Conservation (phyloP, 2,797 vertebrate species). For the Paedocypris micromegethes region DNA sequence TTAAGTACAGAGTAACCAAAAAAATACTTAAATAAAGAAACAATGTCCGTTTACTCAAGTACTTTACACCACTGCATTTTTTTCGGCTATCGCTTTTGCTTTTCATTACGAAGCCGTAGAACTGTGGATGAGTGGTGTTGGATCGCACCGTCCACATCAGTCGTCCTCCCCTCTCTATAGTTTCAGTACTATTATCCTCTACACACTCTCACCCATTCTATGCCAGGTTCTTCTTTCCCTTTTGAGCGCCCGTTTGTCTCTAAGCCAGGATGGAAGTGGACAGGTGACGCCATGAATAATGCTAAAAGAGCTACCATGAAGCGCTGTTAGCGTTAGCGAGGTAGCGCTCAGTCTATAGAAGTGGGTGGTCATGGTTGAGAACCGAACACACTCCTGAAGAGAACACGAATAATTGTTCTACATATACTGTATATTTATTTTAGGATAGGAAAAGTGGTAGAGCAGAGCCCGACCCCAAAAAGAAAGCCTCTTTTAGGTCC, state of each 20-base stretch:
- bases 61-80: too few relatives aligned
- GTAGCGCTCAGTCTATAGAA: slow-evolving; percentile 16
- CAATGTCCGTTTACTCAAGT: too few relatives aligned
- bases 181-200: slow-evolving; percentile 51
- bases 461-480: slow-evolving; percentile 95
- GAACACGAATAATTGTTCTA: slow-evolving; percentile 68
- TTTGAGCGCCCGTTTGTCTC: slow-evolving; percentile 40
- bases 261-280: slow-evolving; percentile 41
- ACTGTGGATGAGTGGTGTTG: slow-evolving; percentile 40
- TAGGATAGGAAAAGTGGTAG: slow-evolving; percentile 99
- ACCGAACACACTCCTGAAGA: slow-evolving; percentile 43
- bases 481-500: slow-evolving; percentile 98
- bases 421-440: slow-evolving; percentile 78
- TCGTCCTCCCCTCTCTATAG: slow-evolving; percentile 70
- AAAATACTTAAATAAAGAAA: too few relatives aligned
- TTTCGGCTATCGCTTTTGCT: slow-evolving; percentile 44
- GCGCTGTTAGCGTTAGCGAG: slow-evolving; percentile 20
- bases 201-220: slow-evolving; percentile 35
- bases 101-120: slow-evolving; percentile 41
- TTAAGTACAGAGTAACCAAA: too few relatives aligned
- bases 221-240: slow-evolving; percentile 45
- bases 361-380: slow-evolving; percentile 45
- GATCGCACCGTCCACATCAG: slow-evolving; percentile 55
- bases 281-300: slow-evolving; percentile 27
- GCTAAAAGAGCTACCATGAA: slow-evolving; percentile 27